Base-by-base conservation (phyloP, 2,797 vertebrate genomes). In the Gastrophryne carolinensis region DNA sequence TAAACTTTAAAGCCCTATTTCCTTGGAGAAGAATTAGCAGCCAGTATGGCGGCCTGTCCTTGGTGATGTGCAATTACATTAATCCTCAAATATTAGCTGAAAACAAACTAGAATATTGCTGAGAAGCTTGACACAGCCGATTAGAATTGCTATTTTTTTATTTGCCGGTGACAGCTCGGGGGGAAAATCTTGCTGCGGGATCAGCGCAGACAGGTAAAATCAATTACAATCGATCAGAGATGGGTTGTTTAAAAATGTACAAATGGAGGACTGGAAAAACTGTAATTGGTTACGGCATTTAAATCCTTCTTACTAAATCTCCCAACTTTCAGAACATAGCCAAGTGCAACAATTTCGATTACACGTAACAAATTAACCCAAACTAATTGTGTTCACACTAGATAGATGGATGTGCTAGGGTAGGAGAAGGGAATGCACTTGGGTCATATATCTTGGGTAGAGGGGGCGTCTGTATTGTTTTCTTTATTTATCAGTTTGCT, bases 211-310 rank as follows among this genome's bases (percentile, higher is more conserved):
- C 74, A 81, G 70, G 75, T 64, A 81, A 86, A 88, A 87, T 85
- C 72, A 85, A 84, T 86, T 83, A 81, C 66, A 82, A 87, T 83
- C 80, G 81, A 88, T 85, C 74, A 78, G 47, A 58, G 50, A 81
- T 75, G 83, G 73, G 65, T 5, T 72, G 80, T 81, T 82, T 76
- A 72, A 61, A 73, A 82, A 84, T 81, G 78, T 81, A 79, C 72
- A 81, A 76, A 81, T 52, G 62, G 76, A 81, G 83, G 81, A 37
- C 27, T 71, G 52, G 37, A 77, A 77, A 47, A 12, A 64, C 39
- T 57, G 5, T 50, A 81, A 52, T 81, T 71, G 13, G 65, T 66
- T 72, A 39, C 58, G 75, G 63, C 68, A 80, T 17, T 57, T 30
- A 50, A 65, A 77, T 26, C 29, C 57, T 75, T 70, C 24, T 72